Evolutionary conservation across 2,113 vertebrate genomes (phyloP).

Genomic region (Stigmatopora argus): DNA sequence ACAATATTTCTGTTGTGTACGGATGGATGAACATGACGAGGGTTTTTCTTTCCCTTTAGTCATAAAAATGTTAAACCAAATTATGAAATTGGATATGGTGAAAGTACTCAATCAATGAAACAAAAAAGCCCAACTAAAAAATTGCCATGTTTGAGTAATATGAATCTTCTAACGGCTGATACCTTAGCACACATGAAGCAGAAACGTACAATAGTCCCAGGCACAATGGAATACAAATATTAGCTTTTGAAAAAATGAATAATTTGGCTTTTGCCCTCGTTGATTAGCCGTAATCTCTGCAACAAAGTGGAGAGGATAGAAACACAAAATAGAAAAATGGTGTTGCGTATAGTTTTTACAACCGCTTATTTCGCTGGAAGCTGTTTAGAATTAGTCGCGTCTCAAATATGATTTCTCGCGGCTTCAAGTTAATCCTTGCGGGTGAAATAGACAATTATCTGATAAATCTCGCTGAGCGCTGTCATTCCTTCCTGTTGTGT

Average conservation of each 20-base stretch:
- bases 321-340: neutral
- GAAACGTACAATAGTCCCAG: too few species aligned
- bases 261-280: neutral
- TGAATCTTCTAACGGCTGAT: too few species aligned
- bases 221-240: too few species aligned
- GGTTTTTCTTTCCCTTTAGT: too few species aligned
- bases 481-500: neutral
- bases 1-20: too few species aligned
- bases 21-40: too few species aligned
- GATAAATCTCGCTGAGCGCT: neutral
- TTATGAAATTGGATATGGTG: too few species aligned
- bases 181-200: too few species aligned
- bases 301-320: neutral
- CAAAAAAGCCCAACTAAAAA: too few species aligned
- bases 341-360: constrained; percentile 1
- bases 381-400: constrained; percentile 17
- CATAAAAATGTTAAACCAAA: too few species aligned
- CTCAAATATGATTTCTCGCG: constrained; percentile 21
- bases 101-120: too few species aligned
- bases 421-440: constrained; percentile 21
- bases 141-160: too few species aligned
- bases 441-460: constrained; percentile 25
- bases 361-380: constrained; percentile 12
- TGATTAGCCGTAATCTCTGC: neutral
- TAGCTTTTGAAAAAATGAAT: neutral